Evolutionary conservation across 2,888 invertebrate species (phyloP).

Genomic region (Eristalinus sepulchralis): DNA sequence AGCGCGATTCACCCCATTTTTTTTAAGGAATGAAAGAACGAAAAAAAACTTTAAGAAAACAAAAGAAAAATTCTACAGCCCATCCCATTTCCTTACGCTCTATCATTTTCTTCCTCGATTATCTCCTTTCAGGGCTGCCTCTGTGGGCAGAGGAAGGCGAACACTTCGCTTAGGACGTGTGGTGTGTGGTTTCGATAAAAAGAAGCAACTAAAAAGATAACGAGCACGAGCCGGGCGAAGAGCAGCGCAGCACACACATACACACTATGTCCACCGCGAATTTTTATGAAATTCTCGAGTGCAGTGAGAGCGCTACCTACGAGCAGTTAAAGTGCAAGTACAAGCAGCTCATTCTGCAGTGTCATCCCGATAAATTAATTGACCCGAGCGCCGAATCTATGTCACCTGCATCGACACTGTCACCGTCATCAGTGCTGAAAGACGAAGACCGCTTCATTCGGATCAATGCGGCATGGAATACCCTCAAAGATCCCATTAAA

Average conservation of each 20-base stretch:
- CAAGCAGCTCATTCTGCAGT: conserved; percentile 79
- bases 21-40: conserved; percentile 20
- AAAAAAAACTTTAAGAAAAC: not conserved
- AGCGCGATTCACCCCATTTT: conserved; percentile 45
- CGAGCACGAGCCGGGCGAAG: conserved; percentile 33
- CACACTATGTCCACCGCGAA: conserved; percentile 62
- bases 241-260: not conserved
- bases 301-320: conserved; percentile 74
- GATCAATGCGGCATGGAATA: conserved; percentile 88
- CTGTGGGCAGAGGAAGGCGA: conserved; percentile 28
- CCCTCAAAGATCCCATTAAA: conserved; percentile 83
- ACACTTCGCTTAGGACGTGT: conserved; percentile 12
- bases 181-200: conserved; percentile 29
- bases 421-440: conserved; percentile 1
- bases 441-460: conserved; percentile 79
- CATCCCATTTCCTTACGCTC: conserved; percentile 66
- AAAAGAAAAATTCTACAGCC: conserved; percentile 43
- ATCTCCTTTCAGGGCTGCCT: conserved; percentile 67
- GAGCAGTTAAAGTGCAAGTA: conserved; percentile 79
- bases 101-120: conserved; percentile 68
- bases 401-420: conserved; percentile 31
- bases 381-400: conserved; percentile 37
- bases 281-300: conserved; percentile 78
- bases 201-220: not conserved
- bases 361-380: conserved; percentile 80